A percentile compares a stretch with the other conserved stretches of the same genome.
phyloP scores from a whole-genome alignment of 2,888 invertebrate genomes.

The Rhimphoctona megacephalus region DNA sequence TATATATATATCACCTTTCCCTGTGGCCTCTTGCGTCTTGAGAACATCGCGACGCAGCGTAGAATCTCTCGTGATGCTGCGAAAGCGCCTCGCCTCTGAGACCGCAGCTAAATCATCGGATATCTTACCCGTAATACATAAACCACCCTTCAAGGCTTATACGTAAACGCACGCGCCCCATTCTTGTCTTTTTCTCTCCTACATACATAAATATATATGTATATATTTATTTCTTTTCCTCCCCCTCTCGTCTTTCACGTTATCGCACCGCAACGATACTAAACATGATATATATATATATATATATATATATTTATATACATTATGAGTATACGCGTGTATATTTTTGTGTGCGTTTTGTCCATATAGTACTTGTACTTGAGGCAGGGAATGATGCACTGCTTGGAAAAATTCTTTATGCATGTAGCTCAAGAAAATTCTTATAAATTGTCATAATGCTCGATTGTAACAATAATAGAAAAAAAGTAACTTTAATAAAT shows the following conservation, averaged over 20 bases:
- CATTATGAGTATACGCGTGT: background rate
- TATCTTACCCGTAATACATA: slow-evolving; percentile 85
- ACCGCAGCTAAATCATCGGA: slow-evolving; percentile 85
- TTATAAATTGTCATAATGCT: slow-evolving; percentile 49
- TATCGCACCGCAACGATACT: slow-evolving; percentile 66
- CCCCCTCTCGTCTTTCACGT: slow-evolving; percentile 27
- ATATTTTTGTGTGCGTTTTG: slow-evolving; percentile 22
- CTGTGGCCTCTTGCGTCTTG: slow-evolving; percentile 61
- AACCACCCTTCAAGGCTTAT: slow-evolving; percentile 84
- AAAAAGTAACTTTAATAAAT: slow-evolving; percentile 30
- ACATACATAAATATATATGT: slow-evolving; percentile 27
- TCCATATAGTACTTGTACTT: slow-evolving; percentile 17
- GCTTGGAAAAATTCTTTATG: slow-evolving; percentile 37
- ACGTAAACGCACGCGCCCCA: slow-evolving; percentile 77
- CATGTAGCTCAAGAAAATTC: slow-evolving; percentile 57
- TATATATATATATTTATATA: slow-evolving; percentile 17
- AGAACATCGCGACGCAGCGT: slow-evolving; percentile 70
- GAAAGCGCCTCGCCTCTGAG: slow-evolving; percentile 58
- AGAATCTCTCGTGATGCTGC: slow-evolving; percentile 70
- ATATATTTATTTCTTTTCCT: slow-evolving; percentile 10
- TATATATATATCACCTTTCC: slow-evolving; percentile 50
- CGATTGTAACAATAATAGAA: slow-evolving; percentile 30
- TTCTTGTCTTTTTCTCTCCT: slow-evolving; percentile 52
- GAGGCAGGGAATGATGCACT: slow-evolving; percentile 50
- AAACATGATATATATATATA: slow-evolving; percentile 59